These are phyloP conservation scores for Sciaenops ocellatus DNA, from an alignment of 2,797 vertebrate genomes.

Conservation along the genomic window DNA sequence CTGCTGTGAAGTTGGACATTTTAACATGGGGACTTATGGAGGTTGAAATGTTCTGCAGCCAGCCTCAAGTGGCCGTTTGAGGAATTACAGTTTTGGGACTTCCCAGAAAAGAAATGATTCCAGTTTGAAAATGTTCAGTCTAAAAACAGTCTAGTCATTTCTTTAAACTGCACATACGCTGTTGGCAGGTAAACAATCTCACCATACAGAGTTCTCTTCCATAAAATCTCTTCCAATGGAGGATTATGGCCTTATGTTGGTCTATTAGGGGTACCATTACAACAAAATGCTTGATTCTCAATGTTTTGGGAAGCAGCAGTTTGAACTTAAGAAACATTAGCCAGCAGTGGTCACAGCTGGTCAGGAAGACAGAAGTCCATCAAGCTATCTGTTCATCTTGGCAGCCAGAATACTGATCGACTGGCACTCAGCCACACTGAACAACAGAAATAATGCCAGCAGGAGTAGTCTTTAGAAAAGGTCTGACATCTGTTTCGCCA, in stretches of 20 bases:
- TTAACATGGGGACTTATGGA: too few species aligned
- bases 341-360: slow-evolving; percentile 11
- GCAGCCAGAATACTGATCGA: background rate
- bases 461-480: background rate
- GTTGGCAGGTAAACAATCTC: background rate
- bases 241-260: background rate
- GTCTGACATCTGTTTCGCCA: background rate
- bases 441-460: background rate
- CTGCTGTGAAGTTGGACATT: too few species aligned
- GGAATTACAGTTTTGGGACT: too few species aligned
- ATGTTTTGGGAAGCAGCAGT: background rate
- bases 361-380: background rate
- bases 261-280: background rate
- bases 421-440: background rate
- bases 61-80: too few species aligned
- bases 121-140: background rate
- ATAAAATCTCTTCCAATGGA: background rate
- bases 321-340: background rate
- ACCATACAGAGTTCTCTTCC: background rate
- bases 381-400: slow-evolving; percentile 12
- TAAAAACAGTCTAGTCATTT: background rate
- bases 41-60: too few species aligned
- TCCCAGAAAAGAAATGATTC: background rate
- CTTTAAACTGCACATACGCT: background rate
- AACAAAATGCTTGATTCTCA: background rate